These are phyloP conservation scores for Zaprionus lineosus DNA, from an alignment of 2,888 invertebrate species.

Conservation along the genomic window DNA sequence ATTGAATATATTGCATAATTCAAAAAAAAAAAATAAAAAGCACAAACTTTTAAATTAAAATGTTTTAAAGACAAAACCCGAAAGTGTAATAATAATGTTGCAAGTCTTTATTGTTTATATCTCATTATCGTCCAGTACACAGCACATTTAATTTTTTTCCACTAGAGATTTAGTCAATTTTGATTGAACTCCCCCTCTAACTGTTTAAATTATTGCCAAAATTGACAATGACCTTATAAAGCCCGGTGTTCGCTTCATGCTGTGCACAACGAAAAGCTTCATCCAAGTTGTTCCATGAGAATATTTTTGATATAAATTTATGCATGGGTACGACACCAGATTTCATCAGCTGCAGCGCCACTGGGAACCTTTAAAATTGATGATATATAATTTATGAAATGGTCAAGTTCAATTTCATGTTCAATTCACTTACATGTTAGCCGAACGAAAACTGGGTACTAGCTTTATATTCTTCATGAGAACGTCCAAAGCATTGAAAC, in stretches of 20 bases:
- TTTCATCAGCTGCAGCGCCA: conserved; percentile 71
- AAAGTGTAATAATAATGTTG: conserved; percentile 4
- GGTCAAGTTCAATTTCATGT: neutral
- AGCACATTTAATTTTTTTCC: too few relatives aligned
- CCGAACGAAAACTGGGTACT: conserved; percentile 75
- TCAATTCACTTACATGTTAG: conserved; percentile 70
- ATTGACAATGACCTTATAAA: conserved; percentile 70
- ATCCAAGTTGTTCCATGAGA: conserved; percentile 53
- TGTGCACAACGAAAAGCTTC: conserved; percentile 69
- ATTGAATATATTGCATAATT: conserved; percentile 34
- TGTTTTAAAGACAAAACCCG: conserved; percentile 35
- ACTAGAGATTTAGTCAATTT: too few relatives aligned
- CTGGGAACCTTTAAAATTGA: conserved; percentile 71
- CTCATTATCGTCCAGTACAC: conserved; percentile 15
- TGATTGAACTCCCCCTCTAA: too few relatives aligned
- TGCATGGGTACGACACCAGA: conserved; percentile 63
- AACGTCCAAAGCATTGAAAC: conserved; percentile 75
- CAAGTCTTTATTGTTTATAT: conserved; percentile 11
- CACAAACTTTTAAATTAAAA: conserved; percentile 48
- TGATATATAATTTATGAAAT: neutral
- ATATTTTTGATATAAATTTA: conserved; percentile 58
- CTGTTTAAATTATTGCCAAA: too few relatives aligned
- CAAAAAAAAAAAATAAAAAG: conserved; percentile 27
- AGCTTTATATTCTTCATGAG: conserved; percentile 78
- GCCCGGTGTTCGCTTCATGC: conserved; percentile 69